Conservation (phyloP, 2,888 invertebrate species). For the Orchesellides sinensis region DNA sequence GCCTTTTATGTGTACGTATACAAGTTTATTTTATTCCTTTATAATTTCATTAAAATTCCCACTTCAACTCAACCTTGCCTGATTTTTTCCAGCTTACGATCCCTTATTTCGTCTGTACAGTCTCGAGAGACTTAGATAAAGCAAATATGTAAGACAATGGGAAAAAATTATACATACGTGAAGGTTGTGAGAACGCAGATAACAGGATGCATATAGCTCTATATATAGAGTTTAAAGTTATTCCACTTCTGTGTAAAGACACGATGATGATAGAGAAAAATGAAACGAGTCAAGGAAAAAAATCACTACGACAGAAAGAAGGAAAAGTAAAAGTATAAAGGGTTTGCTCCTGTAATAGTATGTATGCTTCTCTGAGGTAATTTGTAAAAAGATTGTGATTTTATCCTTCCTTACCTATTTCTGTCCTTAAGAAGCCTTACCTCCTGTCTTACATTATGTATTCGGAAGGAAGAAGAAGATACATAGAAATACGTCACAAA, state of each 20-base stretch:
- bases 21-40: constrained; percentile 57
- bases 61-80: constrained; percentile 38
- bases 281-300: not conserved
- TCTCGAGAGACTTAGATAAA: constrained; percentile 29
- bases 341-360: constrained; percentile 37
- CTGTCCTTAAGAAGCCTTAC: constrained; percentile 1
- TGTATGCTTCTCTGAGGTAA: constrained; percentile 40
- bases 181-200: not conserved
- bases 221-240: not conserved
- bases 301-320: constrained; percentile 17
- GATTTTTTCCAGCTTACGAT: constrained; percentile 23
- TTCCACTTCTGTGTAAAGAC: not conserved
- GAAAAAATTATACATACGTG: too few relatives aligned
- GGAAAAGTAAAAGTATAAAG: not conserved
- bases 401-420: constrained; percentile 17
- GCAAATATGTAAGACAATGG: constrained; percentile 59
- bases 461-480: not conserved
- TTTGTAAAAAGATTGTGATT: constrained; percentile 56
- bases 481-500: too few relatives aligned
- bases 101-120: constrained; percentile 6
- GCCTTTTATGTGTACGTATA: constrained; percentile 1
- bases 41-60: constrained; percentile 68
- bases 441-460: constrained; percentile 17
- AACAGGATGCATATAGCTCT: not conserved
- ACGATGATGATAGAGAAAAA: constrained; percentile 6